Percentiles rank a stretch among this genome's conserved stretches.
Evolutionary conservation across 2,888 invertebrate genomes (phyloP).

Genomic region (Epicampocera succincta): DNA sequence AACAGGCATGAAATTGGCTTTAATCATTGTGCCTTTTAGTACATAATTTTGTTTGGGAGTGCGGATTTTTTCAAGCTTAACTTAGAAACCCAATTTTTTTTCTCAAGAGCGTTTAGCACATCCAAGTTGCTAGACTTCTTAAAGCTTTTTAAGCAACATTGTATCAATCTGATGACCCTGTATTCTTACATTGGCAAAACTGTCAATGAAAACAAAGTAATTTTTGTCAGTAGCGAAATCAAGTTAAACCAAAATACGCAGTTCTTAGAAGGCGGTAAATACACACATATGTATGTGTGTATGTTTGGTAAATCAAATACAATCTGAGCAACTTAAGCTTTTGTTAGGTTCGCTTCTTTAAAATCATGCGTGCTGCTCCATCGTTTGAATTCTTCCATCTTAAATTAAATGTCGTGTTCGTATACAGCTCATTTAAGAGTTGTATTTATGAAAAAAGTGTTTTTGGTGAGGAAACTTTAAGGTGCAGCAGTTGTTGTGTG

Average conservation of each 20-base stretch:
- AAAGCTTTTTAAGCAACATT: not conserved
- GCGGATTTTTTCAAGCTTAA: no score
- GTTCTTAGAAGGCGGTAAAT: no score
- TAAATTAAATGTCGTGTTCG: constrained; percentile 52
- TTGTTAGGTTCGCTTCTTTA: not conserved
- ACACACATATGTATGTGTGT: no score
- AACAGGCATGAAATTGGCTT: no score
- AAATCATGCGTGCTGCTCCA: constrained; percentile 45
- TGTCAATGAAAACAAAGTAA: not conserved
- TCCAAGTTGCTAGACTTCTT: not conserved
- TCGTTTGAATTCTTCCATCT: constrained; percentile 39
- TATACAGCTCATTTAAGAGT: constrained; percentile 61
- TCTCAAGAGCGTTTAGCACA: no score
- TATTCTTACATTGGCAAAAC: constrained; percentile 26
- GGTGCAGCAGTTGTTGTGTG: constrained; percentile 10
- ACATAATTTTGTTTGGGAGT: no score
- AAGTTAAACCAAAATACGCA: constrained; percentile 11
- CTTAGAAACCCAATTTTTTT: not conserved
- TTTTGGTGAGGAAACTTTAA: not conserved
- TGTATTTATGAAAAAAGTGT: constrained; percentile 12
- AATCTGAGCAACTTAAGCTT: no score
- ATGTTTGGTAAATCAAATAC: no score
- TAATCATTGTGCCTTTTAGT: no score
- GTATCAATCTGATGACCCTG: constrained; percentile 8
- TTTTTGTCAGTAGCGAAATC: constrained; percentile 6